Evolutionary conservation across 53 echinoderm and acorn worm species (phyloP).

Genomic region (Glandiceps talaboti): DNA sequence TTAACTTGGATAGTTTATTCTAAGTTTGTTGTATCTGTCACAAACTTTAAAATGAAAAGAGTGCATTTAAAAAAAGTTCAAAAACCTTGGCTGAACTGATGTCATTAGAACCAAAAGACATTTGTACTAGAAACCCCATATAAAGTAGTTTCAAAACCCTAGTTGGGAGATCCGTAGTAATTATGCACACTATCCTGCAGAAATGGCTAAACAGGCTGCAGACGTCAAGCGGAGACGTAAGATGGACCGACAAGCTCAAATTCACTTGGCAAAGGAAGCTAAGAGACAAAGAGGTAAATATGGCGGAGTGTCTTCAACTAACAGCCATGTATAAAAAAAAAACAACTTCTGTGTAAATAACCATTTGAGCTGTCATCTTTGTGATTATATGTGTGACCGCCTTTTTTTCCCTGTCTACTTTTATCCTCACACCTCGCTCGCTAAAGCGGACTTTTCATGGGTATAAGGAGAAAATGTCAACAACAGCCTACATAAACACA

Average conservation of each 20-base stretch:
- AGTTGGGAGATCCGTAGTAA: no score
- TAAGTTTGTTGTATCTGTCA: no score
- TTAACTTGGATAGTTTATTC: no score
- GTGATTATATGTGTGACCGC: slow-evolving; percentile 4
- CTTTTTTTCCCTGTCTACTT: not conserved
- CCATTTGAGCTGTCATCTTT: slow-evolving; percentile 3
- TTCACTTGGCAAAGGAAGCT: slow-evolving; percentile 47
- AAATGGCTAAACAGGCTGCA: slow-evolving; percentile 79
- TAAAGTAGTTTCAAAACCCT: no score
- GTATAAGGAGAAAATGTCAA: no score
- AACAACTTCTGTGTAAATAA: not conserved
- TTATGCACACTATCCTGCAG: slow-evolving; percentile 40
- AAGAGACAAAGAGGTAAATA: slow-evolving; percentile 73
- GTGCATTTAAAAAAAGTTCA: no score
- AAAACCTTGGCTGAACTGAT: no score
- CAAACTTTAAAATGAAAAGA: no score
- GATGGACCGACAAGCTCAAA: slow-evolving; percentile 73
- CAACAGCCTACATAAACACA: no score
- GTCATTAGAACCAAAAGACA: no score
- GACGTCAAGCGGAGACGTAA: slow-evolving; percentile 90
- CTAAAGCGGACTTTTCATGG: no score
- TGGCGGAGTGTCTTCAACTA: not conserved
- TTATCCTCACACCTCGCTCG: not conserved
- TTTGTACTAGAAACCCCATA: no score
- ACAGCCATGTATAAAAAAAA: not conserved